These are phyloP conservation scores for Dicyrtoma fusca DNA, from an alignment of 2,888 invertebrate species.

Conservation along the genomic window DNA sequence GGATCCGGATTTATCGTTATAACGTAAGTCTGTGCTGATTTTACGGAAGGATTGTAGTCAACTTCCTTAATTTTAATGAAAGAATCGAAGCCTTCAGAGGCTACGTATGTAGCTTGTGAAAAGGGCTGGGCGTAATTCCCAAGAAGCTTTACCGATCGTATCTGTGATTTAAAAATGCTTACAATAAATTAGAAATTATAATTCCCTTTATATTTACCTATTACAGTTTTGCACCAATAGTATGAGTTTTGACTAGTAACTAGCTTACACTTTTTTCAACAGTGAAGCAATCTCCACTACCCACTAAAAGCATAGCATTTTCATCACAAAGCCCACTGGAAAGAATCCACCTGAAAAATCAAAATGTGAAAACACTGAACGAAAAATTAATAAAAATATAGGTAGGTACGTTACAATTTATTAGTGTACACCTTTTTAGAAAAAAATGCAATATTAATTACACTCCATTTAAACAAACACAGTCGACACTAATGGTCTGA, in stretches of 20 bases:
- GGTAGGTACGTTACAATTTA: too few relatives aligned
- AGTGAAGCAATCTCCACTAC: slow-evolving; percentile 17
- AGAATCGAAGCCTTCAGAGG: slow-evolving; percentile 23
- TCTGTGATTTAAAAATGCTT: slow-evolving; percentile 24
- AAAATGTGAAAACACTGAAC: neutral
- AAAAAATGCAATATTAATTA: neutral
- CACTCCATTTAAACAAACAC: slow-evolving; percentile 28
- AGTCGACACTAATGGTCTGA: neutral
- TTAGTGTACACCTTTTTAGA: slow-evolving; percentile 1
- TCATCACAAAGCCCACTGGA: slow-evolving; percentile 7
- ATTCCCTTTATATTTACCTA: too few relatives aligned
- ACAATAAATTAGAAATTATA: too few relatives aligned
- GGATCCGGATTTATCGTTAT: slow-evolving; percentile 5
- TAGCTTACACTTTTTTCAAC: neutral
- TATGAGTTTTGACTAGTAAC: too few relatives aligned
- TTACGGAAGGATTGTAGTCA: neutral
- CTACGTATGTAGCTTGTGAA: slow-evolving; percentile 33
- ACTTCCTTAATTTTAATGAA: neutral
- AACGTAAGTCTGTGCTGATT: neutral
- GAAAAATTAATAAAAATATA: too few relatives aligned
- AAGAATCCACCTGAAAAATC: neutral
- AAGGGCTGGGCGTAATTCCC: slow-evolving; percentile 40
- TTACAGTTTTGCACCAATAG: too few relatives aligned
- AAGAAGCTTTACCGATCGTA: slow-evolving; percentile 40
- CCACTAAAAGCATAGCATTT: slow-evolving; percentile 12